Evolutionary conservation across 92 coral and sea anemone genomes (phyloP).

Genomic region (Zoanthus sociatus): DNA sequence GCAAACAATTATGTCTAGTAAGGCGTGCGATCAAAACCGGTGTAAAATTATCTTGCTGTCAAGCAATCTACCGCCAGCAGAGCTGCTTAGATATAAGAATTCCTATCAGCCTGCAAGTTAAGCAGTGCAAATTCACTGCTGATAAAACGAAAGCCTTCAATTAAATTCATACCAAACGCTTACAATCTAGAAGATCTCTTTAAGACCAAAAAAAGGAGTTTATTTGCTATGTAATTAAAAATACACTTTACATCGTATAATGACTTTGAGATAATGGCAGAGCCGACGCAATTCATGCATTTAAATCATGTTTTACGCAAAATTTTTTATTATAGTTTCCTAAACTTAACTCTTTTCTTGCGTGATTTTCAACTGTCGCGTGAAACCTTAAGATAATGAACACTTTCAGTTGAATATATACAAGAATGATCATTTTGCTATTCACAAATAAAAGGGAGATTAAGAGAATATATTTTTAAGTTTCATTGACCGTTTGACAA

Average conservation of each 20-base stretch:
- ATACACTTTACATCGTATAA: constrained; percentile 22
- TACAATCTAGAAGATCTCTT: constrained; percentile 39
- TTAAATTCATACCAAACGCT: constrained; percentile 38
- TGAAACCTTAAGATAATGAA: constrained; percentile 31
- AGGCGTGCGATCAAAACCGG: constrained; percentile 45
- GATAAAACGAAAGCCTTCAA: constrained; percentile 46
- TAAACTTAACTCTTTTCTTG: not conserved
- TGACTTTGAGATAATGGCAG: constrained; percentile 39
- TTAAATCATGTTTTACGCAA: not conserved
- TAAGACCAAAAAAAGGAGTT: constrained; percentile 30
- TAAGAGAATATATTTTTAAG: constrained; percentile 25
- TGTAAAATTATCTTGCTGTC: constrained; percentile 51
- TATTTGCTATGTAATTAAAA: constrained; percentile 27
- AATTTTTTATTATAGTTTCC: not conserved
- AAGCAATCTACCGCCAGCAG: constrained; percentile 53
- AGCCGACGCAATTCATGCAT: constrained; percentile 38
- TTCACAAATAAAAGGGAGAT: constrained; percentile 41
- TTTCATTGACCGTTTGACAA: constrained; percentile 27
- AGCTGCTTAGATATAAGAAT: constrained; percentile 22
- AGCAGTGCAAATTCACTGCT: constrained; percentile 47
- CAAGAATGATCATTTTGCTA: constrained; percentile 25
- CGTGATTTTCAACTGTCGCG: constrained; percentile 39
- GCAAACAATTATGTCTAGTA: constrained; percentile 81
- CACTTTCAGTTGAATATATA: not conserved
- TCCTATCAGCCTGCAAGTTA: constrained; percentile 32